Evolutionary conservation across 2,113 vertebrate species (phyloP), one percentile per base, ranked within the genome.

Genomic region (Cynoglossus semilaevis): DNA sequence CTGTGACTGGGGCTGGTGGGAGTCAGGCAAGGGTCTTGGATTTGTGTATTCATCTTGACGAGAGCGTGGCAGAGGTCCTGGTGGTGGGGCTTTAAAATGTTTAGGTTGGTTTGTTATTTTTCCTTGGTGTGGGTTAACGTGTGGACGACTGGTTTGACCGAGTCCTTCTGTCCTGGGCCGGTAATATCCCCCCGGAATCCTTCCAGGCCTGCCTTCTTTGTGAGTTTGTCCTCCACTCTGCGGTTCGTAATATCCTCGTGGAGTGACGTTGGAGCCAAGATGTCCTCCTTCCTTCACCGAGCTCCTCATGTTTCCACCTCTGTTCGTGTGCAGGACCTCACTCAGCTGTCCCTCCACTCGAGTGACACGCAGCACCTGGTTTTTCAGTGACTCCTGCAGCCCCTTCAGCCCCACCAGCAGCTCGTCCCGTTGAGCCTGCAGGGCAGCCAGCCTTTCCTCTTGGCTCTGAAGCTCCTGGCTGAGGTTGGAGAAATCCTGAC

Each of bases 391-490:
- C 0, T 70, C 78, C 0, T 7, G 56, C 16, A 84, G 48, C 1
- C 45, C 63, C 16, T 58, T 70, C 14, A 91, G 38, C 3, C 68
- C 74, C 10, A 78, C 46, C 15, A 83, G 71, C 3, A 90, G 54
- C 43, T 81, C 51, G 1, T 74, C 74, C 14, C 76, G 79, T 48
- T 79, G 74, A 35, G 41, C 61, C 37, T 70, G 76, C n/a, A 91
- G 35, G 16, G 77, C 72, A 17, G 5, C 29, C 9, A 89, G 15
- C 1, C 74, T 64, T 34, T 57, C 62, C 34, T 78, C 75, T 42
- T 89, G 86, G 22, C 49, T 69, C 17, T 73, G 70, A 7, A 88
- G 52, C 34, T 79, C 71, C 36, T 68, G 48, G 2, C 80, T 84
- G 15, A 92, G 59, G 70, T 87, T 50, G 1, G 69, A 56, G 15